Conservation (phyloP, 2,888 invertebrate species). For the Eueremaeus valkanovi region DNA sequence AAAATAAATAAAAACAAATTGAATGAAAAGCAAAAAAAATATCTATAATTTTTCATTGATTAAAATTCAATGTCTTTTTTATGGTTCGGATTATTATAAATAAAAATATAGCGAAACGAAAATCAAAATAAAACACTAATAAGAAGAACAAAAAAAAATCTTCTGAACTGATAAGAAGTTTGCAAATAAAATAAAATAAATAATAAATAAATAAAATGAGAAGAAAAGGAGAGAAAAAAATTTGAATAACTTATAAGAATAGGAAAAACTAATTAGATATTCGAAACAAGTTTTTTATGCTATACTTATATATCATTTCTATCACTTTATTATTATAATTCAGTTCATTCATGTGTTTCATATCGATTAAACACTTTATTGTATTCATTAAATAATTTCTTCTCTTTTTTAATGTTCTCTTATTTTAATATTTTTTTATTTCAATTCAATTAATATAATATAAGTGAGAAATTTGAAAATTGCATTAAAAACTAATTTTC, state of each 20-base stretch:
- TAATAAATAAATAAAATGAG: background rate
- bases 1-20: background rate
- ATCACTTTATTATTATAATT: constrained; percentile 12
- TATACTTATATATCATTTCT: background rate
- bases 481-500: background rate
- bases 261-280: constrained; percentile 9
- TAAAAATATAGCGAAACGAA: constrained; percentile 6
- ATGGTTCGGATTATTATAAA: background rate
- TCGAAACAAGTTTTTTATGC: background rate
- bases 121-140: background rate
- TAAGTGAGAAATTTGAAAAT: constrained; percentile 11
- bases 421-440: too few relatives aligned
- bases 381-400: background rate
- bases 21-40: background rate
- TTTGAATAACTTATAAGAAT: background rate
- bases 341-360: constrained; percentile 11
- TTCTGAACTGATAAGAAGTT: background rate
- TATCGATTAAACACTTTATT: background rate
- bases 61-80: constrained; percentile 16
- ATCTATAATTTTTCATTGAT: constrained; percentile 17
- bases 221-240: background rate
- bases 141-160: background rate
- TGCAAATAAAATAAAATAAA: too few relatives aligned
- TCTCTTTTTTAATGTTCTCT: background rate
- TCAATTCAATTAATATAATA: background rate